A percentile compares a stretch with the other conserved stretches of the same genome.
Conservation (phyloP, 2,113 vertebrate species). For the Barnardius zonarius region DNA sequence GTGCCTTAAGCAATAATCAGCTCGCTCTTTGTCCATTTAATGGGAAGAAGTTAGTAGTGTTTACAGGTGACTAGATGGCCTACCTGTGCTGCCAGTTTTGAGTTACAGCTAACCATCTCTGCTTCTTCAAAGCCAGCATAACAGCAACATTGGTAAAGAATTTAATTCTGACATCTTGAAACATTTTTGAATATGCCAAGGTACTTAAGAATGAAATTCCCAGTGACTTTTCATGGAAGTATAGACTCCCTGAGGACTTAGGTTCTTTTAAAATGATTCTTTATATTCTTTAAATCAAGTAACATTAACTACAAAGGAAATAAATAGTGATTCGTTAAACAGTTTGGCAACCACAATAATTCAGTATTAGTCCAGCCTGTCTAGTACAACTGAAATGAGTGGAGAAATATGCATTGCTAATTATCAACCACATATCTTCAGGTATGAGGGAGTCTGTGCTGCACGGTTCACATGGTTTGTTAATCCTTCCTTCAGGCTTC, state of each 20-base stretch:
- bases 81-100: not conserved
- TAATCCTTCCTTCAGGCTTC: conserved; percentile 19
- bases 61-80: not conserved
- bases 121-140: not conserved
- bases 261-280: not conserved
- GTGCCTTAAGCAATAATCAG: not conserved
- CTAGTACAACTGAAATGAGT: not conserved
- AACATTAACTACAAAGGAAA: not conserved
- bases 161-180: not conserved
- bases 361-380: not conserved
- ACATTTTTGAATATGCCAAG: not conserved
- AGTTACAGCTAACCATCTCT: not conserved
- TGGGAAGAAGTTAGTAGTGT: not conserved
- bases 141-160: not conserved
- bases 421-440: not conserved
- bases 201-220: not conserved
- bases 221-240: not conserved
- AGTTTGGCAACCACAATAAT: not conserved
- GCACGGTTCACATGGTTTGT: not conserved
- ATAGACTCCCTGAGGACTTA: not conserved
- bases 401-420: not conserved
- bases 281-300: not conserved
- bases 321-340: not conserved
- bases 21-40: not conserved
- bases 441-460: not conserved